Conservation (phyloP, 1,140 invertebrate genomes). For the Lordiphosa mommai region DNA sequence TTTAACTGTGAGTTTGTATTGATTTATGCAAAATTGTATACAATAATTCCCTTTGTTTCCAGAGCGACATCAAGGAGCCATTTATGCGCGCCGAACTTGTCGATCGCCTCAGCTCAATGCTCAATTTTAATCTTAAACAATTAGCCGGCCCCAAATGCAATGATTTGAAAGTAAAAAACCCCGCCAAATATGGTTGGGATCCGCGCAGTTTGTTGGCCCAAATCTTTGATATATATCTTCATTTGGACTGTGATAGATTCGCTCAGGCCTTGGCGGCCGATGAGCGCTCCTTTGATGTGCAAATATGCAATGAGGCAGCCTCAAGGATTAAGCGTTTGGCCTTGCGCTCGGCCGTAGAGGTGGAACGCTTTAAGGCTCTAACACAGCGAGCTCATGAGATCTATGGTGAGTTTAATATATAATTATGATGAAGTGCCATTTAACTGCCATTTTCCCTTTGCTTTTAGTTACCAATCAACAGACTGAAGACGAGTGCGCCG, state of each 20-base stretch:
- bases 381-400: conserved; percentile 90
- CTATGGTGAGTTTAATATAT: conserved; percentile 75
- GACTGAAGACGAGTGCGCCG: conserved; percentile 94
- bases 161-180: conserved; percentile 97
- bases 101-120: conserved; percentile 96
- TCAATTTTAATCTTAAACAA: conserved; percentile 98
- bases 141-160: conserved; percentile 98
- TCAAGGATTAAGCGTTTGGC: conserved; percentile 87
- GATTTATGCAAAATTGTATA: not conserved
- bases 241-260: conserved; percentile 95
- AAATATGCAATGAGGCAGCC: conserved; percentile 95
- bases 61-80: conserved; percentile 92
- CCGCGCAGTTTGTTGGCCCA: conserved; percentile 93
- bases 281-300: conserved; percentile 96
- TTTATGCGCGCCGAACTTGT: conserved; percentile 96
- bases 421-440: not conserved
- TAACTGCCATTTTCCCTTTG: not conserved
- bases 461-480: conserved; percentile 91
- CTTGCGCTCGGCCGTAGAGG: conserved; percentile 91
- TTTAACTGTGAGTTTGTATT: conserved; percentile 85
- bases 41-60: not conserved
- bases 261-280: conserved; percentile 93
- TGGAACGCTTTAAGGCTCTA: conserved; percentile 90
- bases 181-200: conserved; percentile 98
- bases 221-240: conserved; percentile 97